A percentile compares a stretch with the other conserved stretches of the same genome.
These are phyloP conservation scores for Penelope pileata DNA, from an alignment of 2,113 vertebrate genomes.

Conservation along the genomic window DNA sequence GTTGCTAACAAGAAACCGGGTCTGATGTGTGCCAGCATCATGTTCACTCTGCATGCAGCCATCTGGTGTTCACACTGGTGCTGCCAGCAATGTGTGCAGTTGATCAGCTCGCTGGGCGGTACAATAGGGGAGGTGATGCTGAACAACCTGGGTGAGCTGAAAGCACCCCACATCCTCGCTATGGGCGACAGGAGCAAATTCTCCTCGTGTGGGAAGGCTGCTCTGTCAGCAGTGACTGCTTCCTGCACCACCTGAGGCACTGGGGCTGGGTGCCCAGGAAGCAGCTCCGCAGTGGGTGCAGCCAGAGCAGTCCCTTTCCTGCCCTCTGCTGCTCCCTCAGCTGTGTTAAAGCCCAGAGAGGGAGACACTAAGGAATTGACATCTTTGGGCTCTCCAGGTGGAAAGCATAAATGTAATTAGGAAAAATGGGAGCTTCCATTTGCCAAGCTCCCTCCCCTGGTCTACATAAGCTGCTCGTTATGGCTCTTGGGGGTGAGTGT, in stretches of 20 bases:
- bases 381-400: neutral
- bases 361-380: neutral
- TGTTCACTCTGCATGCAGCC: neutral
- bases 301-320: neutral
- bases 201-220: neutral
- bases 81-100: neutral
- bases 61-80: conserved; percentile 3
- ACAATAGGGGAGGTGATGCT: neutral
- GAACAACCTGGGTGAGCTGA: neutral
- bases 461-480: neutral
- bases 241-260: neutral
- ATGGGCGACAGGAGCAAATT: neutral
- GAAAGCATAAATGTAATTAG: neutral
- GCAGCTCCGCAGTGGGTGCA: neutral
- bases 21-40: neutral
- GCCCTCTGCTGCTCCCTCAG: too few species aligned
- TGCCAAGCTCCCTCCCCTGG: neutral
- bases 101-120: neutral
- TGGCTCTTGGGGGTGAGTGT: neutral
- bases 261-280: neutral
- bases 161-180: neutral
- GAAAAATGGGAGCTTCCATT: neutral
- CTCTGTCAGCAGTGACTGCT: neutral
- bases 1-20: neutral
- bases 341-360: neutral